Evolutionary conservation across 2,888 invertebrate genomes (phyloP), one percentile per base, ranked within the genome.

Genomic region (Drosophila pseudotakahashii): DNA sequence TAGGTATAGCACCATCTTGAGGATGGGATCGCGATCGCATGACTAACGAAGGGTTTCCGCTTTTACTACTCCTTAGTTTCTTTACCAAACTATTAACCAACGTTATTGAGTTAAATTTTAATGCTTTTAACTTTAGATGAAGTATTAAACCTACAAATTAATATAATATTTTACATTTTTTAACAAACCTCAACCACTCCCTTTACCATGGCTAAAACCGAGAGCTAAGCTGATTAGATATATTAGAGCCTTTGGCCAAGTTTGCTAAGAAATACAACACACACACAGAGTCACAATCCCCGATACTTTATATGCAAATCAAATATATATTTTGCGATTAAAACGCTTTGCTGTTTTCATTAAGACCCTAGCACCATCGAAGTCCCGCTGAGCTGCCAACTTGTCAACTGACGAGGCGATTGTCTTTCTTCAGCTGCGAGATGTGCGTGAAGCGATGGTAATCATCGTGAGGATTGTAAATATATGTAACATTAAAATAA

Each of bases 311-410:
- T 81, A 84, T 81, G 82, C 81, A 84, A 82, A 82, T 84, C 69
- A 59, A 78, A 84, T 74, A 78, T 57, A 66, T 67, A 41, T 47
- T 72, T 78, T 84, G 84, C 77, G 81, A 82, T 82, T 82, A 82
- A 84, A 80, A 77, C 72, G 82, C 80, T 82, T 82, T 72, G 77
- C 73, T 80, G 81, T 84, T 78, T 81, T 84, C 80, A 82, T 82
- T 82, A 82, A 78, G 81, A 81, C 81, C 72, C 62, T 60, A 54
- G 48, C 67, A 48, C 45, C 26, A 14, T 2, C 30, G 34, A 47
- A 9, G 10, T 34, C 53, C 55, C 19, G 63, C 63, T 39, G 66
- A 23, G 53, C 39, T 47, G 64, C 13, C 45, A 53, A 62, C 32
- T 41, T 66, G 66, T 62, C 66, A 63, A 53, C 44, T 39, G 10